A percentile compares a stretch with the other conserved stretches of the same genome.
These are phyloP conservation scores for Coccyzus lansbergi DNA, from an alignment of 2,797 vertebrate genomes.

Conservation along the genomic window DNA sequence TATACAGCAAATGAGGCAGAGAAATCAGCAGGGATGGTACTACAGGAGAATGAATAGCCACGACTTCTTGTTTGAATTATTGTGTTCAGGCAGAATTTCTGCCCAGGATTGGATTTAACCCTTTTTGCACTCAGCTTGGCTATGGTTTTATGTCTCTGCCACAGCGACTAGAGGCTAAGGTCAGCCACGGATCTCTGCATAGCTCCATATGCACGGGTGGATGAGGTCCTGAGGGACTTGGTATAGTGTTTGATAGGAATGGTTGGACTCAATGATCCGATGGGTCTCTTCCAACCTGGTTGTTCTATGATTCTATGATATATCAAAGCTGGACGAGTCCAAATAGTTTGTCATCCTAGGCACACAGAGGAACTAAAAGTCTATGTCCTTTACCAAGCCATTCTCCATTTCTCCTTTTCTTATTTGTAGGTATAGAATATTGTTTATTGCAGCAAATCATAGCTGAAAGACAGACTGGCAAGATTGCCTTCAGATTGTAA, in stretches of 20 bases:
- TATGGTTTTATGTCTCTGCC: not conserved
- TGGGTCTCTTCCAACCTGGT: too few species aligned
- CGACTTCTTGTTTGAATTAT: not conserved
- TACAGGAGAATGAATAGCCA: not conserved
- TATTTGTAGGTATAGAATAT: not conserved
- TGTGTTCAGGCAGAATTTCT: not conserved
- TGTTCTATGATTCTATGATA: too few species aligned
- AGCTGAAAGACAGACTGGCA: not conserved
- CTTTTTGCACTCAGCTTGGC: not conserved
- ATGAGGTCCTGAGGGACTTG: too few species aligned
- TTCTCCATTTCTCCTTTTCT: not conserved
- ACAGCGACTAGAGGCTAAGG: not conserved
- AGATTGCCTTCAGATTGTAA: not conserved
- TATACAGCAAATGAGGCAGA: slow-evolving; percentile 28
- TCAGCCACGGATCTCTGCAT: not conserved
- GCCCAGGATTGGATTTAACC: not conserved
- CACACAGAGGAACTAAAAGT: not conserved
- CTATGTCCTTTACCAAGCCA: not conserved
- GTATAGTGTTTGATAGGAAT: too few species aligned
- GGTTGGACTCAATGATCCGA: too few species aligned
- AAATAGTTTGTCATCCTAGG: not conserved
- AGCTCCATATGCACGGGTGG: too few species aligned
- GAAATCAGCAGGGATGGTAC: slow-evolving; percentile 6
- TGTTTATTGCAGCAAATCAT: not conserved
- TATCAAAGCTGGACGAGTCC: not conserved